A percentile compares a stretch with the other conserved stretches of the same genome.
Evolutionary conservation across 1,140 invertebrate genomes (phyloP).

Genomic region (Harpegnathos saltator): DNA sequence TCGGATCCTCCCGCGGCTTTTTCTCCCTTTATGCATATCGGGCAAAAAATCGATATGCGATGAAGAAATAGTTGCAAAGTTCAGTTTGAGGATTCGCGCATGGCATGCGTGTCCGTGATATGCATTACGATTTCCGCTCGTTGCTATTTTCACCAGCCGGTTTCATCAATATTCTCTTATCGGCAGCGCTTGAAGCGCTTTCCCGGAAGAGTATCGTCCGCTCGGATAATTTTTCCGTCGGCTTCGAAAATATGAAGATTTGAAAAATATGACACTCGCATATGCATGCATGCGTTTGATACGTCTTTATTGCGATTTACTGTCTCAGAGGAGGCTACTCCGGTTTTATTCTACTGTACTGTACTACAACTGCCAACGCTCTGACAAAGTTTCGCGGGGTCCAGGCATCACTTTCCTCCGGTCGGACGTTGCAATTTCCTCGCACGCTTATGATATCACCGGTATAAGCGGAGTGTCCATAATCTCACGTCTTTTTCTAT

Average conservation of each 20-base stretch:
- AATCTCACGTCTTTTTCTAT: slow-evolving; percentile 6
- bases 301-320: slow-evolving; percentile 19
- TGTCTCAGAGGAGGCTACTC: background rate
- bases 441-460: background rate
- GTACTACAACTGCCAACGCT: background rate
- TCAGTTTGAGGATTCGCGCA: no score
- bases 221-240: background rate
- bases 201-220: background rate
- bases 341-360: background rate
- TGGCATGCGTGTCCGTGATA: no score
- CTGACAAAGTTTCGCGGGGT: background rate
- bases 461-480: background rate
- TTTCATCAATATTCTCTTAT: no score
- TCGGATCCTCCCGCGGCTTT: no score
- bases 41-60: no score
- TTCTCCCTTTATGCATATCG: no score
- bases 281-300: background rate
- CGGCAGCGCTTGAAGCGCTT: background rate
- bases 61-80: no score
- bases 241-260: no score
- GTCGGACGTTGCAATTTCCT: background rate
- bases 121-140: no score
- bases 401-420: background rate
- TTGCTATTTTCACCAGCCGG: no score
- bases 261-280: background rate